Base-by-base conservation (phyloP, 2,888 invertebrate species). In the Argyresthia albistria region DNA sequence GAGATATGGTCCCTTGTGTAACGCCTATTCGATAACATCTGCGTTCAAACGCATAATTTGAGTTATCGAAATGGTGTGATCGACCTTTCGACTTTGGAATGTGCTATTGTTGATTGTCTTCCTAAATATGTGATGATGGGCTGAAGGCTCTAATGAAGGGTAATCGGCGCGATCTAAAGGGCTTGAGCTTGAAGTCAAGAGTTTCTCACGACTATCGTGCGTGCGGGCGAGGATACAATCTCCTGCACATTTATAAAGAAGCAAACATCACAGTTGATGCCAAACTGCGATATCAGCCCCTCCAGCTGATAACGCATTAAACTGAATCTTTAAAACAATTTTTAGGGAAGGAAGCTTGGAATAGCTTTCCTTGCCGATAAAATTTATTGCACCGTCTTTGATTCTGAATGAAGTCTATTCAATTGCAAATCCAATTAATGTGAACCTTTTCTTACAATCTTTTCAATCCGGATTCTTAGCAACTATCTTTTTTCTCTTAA, bases 281-380 rank as follows among this genome's bases (percentile, higher is more conserved):
- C 45, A 45, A 16, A 9, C n/a, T 16, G 4, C 45, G 45, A 45
- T 45, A 45, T 45, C 10, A 8, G 15, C 16, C 45, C 16, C 10
- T 37, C n/a, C 10, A 16, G 10, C 39, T 14, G 39, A 37, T 16
- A 49, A 49, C 49, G 37, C 70, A 80, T 77, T 79, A 25, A 82
- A 80, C 80, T 76, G 78, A 75, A 78, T 77, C 73, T 78, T 74
- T 80, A 75, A 65, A 72, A 76, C 78, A 80, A 80, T 79, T 79
- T 79, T 75, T 73, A 73, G 73, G 9, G 10, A 15, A 72, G 70
- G 73, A 76, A 80, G 76, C 25, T 70, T 72, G 71, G 69, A 70
- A 68, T 74, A 68, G 73, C 25, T 25, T 25, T 25, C 6, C 25
- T 25, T 25, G 25, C 25, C 25, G 73, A 76, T 80, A 78, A 79